phyloP scores from a whole-genome alignment of 2,888 invertebrate genomes.

The Hololepta plana region DNA sequence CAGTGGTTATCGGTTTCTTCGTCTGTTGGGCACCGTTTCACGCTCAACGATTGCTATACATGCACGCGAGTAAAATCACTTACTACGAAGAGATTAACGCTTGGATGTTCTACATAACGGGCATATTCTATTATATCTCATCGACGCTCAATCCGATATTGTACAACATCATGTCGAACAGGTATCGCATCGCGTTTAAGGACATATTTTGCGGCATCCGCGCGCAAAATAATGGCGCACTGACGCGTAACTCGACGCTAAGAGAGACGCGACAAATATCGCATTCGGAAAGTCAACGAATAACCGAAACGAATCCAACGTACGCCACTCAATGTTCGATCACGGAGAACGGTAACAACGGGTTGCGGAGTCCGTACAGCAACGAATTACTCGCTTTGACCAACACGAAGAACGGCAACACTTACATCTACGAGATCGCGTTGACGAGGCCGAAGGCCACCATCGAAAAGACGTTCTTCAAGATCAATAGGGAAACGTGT shows the following conservation, averaged over 20 bases:
- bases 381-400: too few relatives aligned
- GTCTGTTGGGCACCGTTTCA: conserved; percentile 95
- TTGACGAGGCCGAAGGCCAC: too few relatives aligned
- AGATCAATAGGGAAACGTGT: too few relatives aligned
- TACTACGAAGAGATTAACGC: conserved; percentile 52
- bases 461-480: too few relatives aligned
- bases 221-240: too few relatives aligned
- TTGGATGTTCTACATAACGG: conserved; percentile 61
- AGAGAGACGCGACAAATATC: conserved; percentile 39
- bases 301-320: too few relatives aligned
- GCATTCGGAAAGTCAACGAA: too few relatives aligned
- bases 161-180: conserved; percentile 62
- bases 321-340: too few relatives aligned
- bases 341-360: too few relatives aligned
- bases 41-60: conserved; percentile 70
- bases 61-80: conserved; percentile 44
- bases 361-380: too few relatives aligned
- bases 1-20: conserved; percentile 86
- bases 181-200: conserved; percentile 61
- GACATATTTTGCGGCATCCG: conserved; percentile 50
- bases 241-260: conserved; percentile 40
- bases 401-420: too few relatives aligned
- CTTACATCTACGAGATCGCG: too few relatives aligned
- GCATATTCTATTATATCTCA: conserved; percentile 66
- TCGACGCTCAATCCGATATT: conserved; percentile 68